Evolutionary conservation across 2,113 vertebrate genomes (phyloP), one percentile per base, ranked within the genome.

Genomic region (Hemicordylus capensis): DNA sequence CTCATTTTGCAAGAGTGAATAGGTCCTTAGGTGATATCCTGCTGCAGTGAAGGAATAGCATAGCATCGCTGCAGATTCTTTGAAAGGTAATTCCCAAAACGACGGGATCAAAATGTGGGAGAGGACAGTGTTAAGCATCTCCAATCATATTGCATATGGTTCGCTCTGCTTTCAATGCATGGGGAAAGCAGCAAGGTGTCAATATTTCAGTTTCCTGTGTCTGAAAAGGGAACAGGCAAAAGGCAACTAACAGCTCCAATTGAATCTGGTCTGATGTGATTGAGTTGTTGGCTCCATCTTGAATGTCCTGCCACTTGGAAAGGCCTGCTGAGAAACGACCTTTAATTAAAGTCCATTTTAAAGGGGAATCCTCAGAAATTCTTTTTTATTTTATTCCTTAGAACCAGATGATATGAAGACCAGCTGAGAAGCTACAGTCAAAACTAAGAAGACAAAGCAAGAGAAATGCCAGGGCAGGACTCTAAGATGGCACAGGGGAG

Each of bases 321-420:
- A 69, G 6, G 5, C 31, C 4, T 56, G 39, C 75, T 46, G 64
- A 34, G 56, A 77, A 44, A 77, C 8, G 1, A 44, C 24, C 37
- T 79, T 85, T 67, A 22, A 24, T 83, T 48, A 19, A 78, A 48
- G 24, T 20, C 39, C 44, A 37, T 56, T 67, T 74, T 42, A 58
- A 75, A 64, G 14, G n/a, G 1, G 75, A 28, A 69, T 61, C 54
- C 31, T 88, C 42, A 12, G 39, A 51, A 77, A 26, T 78, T 4
- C 19, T 66, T 87, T 42, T 77, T 42, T 61, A 48, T 56, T 63
- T 58, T 11, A 66, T 74, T 78, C 34, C 72, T 80, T 10, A 67
- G 37, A 67, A 37, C 42, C 59, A 81, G 51, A 73, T 4, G 4
- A 15, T 44, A 70, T 12, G 4, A 3, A 31, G 37, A 39, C 11